Evolutionary conservation across 2,797 vertebrate species (phyloP), one percentile per base, ranked within the genome.

Genomic region (Allobates femoralis): DNA sequence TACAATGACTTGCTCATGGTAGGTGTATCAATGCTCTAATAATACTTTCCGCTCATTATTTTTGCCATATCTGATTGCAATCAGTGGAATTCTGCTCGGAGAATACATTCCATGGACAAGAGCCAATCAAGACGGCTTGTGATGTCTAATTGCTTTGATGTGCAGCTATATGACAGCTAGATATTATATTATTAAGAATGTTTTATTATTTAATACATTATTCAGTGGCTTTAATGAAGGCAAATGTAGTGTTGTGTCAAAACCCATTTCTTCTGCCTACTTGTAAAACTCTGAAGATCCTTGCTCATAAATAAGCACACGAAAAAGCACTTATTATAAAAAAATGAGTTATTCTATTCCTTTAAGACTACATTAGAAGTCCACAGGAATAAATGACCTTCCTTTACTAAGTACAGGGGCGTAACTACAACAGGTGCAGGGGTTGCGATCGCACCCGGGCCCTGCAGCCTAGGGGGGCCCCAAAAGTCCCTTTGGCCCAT

Each of bases 151-250:
- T 71, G 80, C 16, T 71, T 51, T 82, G 50, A 82, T 67, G 30
- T 82, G 66, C 30, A 16, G 23, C 64, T 71, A 56, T 82, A 66
- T 82, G 80, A 32, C 80, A 71, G 66, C 7, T 37, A 71, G 80
- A 56, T 71, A 71, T 82, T 82, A 82, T 82, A 82, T 71, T 82
- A 82, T 71, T 82, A 56, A 71, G 64, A 32, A 7, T 71, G 2
- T 82, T 28, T 23, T 66, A 51, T 81, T 51, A 81, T 81, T 81
- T 81, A 81, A 69, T 81, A 69, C 79, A 82, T 82, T 82, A 71
- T 55, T 82, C 80, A 71, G 80, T 34, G 30, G 32, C 15, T 71
- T 53, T 26, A 30, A 82, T 71, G 30, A 82, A 71, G 26, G 46
- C 26, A 71, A 30, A 71, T 55, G 30, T 7, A 32, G 80, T 71